These are phyloP conservation scores for Alloplasta piceator DNA, from an alignment of 2,888 invertebrate species.

Conservation along the genomic window DNA sequence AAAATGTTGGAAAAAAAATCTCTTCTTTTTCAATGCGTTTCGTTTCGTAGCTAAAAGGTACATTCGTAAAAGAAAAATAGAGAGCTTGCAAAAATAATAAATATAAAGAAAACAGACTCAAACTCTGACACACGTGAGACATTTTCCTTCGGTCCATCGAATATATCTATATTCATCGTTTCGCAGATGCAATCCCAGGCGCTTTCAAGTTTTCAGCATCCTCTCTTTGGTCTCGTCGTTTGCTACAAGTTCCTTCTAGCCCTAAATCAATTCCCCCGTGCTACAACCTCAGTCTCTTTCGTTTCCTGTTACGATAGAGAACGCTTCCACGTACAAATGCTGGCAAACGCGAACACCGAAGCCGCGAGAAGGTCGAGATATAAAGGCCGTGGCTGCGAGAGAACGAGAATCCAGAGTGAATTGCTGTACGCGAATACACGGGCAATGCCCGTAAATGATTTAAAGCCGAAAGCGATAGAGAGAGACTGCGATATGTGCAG, in stretches of 20 bases:
- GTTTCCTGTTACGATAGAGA: background rate
- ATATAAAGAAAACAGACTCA: constrained; percentile 9
- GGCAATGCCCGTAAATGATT: constrained; percentile 52
- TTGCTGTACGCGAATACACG: constrained; percentile 9
- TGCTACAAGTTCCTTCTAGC: constrained; percentile 34
- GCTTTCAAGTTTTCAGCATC: constrained; percentile 60
- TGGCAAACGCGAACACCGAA: constrained; percentile 17
- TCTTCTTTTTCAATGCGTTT: background rate
- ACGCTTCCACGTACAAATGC: constrained; percentile 28
- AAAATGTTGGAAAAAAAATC: too few species aligned
- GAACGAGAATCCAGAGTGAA: constrained; percentile 29
- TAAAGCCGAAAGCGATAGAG: constrained; percentile 33
- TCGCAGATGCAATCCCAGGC: constrained; percentile 54
- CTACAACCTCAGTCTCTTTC: background rate
- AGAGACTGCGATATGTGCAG: constrained; percentile 20
- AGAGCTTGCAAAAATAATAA: background rate
- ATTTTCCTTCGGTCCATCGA: constrained; percentile 23
- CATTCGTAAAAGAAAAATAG: background rate
- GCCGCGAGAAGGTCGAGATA: background rate
- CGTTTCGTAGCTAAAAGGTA: background rate
- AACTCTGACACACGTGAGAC: background rate
- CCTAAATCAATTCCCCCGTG: background rate
- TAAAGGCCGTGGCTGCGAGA: constrained; percentile 3
- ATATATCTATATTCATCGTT: constrained; percentile 44
- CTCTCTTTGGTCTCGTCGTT: constrained; percentile 45